Evolutionary conservation across 2,113 vertebrate species (phyloP), one percentile per base, ranked within the genome.

Genomic region (Rissa tridactyla): DNA sequence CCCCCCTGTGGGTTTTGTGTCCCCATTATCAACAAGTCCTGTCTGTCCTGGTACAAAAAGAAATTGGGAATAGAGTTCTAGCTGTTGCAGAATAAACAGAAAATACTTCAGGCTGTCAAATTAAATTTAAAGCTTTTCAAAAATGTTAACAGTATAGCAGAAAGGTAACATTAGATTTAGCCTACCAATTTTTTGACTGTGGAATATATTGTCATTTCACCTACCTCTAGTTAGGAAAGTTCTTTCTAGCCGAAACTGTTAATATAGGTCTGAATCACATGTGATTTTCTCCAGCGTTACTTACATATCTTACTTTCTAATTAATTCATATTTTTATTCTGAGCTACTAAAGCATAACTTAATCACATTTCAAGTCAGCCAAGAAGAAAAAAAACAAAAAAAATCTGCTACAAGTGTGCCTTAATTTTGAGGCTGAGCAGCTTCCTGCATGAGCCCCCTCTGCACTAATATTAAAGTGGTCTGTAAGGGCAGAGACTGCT

Each of bases 11-110:
- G 38, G 55, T 94, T 64, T 97, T 98, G 20, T 96, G 64, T 5
- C 97, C 97, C 98, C 97, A 98, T 91, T 98, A 98, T 57, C 99
- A 95, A 92, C 98, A 99, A 8, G 97, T 96, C 62, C 57, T 97
- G 87, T 99, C 98, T 61, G 97, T 98, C 23, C 98, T 47, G n/a
- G 98, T 96, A 54, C 98, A 98, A 61, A 99, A 99, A 94, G 98
- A 99, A 82, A 98, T 78, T 2, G 96, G 97, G 44, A 98, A 97
- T 87, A 98, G 97, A 92, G 98, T 97, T 73, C 97, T 91, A 82
- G 86, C 92, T 97, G 80, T 22, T 92, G 72, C 14, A 76, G 55
- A 95, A 57, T 36, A 60, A 66, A 88, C 30, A 90, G 25, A 40
- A 92, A 90, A 93, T 55, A 71, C 8, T 36, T 84, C 62, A 64